phyloP scores from a whole-genome alignment of 2,888 invertebrate species.

The Hydropsyche betteni region DNA sequence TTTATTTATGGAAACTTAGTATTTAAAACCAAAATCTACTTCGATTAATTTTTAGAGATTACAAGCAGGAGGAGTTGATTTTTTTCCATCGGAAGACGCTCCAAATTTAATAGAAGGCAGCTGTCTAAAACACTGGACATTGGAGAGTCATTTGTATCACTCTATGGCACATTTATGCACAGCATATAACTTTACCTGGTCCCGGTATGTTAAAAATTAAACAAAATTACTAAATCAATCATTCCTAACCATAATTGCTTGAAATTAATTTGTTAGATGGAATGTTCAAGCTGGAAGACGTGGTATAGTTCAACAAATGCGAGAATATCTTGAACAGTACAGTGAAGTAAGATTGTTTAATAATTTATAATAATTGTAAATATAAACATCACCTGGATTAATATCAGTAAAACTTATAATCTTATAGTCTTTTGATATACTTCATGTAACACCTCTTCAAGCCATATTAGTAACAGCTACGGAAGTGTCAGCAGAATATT shows the following conservation, averaged over 20 bases:
- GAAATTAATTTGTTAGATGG: conserved; percentile 63
- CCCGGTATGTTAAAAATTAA: conserved; percentile 61
- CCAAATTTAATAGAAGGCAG: conserved; percentile 75
- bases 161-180: conserved; percentile 79
- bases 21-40: neutral
- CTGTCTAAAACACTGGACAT: conserved; percentile 75
- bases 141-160: conserved; percentile 79
- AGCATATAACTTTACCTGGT: conserved; percentile 84
- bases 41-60: conserved; percentile 58
- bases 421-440: conserved; percentile 58
- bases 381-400: too few relatives aligned
- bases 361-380: neutral
- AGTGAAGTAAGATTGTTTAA: conserved; percentile 58
- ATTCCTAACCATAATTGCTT: neutral
- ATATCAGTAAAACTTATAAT: neutral
- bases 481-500: conserved; percentile 78
- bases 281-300: conserved; percentile 69
- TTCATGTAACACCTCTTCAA: conserved; percentile 74
- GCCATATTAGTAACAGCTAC: conserved; percentile 76
- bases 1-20: neutral
- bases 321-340: conserved; percentile 69
- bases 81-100: conserved; percentile 83
- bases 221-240: neutral
- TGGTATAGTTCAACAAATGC: conserved; percentile 73
- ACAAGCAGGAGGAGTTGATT: conserved; percentile 77